phyloP scores from a whole-genome alignment of 1,140 invertebrate genomes.

The Drosophila lini region DNA sequence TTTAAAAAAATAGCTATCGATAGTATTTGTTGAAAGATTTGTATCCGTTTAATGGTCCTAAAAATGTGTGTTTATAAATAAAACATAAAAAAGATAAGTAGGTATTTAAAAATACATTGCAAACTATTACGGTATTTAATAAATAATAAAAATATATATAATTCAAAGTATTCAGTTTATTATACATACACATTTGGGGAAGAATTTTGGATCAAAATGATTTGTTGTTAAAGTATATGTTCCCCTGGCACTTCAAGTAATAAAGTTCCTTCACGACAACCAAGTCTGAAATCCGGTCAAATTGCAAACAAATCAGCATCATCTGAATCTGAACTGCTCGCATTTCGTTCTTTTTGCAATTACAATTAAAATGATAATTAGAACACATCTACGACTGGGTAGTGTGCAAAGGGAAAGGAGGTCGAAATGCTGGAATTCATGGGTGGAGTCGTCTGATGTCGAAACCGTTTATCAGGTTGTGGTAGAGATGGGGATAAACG shows the following conservation, averaged over 20 bases:
- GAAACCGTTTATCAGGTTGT: constrained; percentile 57
- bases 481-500: constrained; percentile 69
- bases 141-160: background rate
- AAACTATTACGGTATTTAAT: background rate
- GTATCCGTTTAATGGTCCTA: background rate
- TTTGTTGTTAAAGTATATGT: background rate
- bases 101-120: background rate
- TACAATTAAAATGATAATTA: constrained; percentile 50
- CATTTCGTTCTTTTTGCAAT: constrained; percentile 12
- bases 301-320: background rate
- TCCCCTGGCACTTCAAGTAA: background rate
- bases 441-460: constrained; percentile 39
- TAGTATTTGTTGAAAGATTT: background rate
- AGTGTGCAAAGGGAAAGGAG: background rate
- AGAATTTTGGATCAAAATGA: constrained; percentile 3
- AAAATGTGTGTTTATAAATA: background rate
- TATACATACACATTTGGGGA: constrained; percentile 1
- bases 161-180: background rate
- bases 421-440: constrained; percentile 16
- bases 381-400: constrained; percentile 1
- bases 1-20: background rate
- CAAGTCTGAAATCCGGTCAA: background rate
- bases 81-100: no score
- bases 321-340: background rate
- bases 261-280: background rate